Evolutionary conservation across 2,797 vertebrate species (phyloP), one percentile per base, ranked within the genome.

Genomic region (Tiaroga cobitis): DNA sequence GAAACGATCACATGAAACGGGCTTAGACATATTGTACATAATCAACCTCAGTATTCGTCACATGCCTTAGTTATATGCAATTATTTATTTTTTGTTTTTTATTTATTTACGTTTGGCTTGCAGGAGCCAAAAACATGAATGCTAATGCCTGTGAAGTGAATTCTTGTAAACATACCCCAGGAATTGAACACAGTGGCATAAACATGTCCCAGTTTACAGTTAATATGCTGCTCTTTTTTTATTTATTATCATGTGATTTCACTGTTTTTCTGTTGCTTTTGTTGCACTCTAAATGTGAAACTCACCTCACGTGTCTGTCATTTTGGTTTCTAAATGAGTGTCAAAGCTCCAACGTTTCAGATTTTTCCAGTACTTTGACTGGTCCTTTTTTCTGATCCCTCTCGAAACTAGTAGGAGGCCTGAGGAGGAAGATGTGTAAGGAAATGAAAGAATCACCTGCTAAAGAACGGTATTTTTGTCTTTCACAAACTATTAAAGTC

Each of bases 1-100:
- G 88, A 89, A 88, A 84, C 78, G 77, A 85, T 87, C 83, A 83
- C 81, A 86, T 67, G 73, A 86, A 85, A 82, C 83, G 67, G 84
- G 87, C 74, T 82, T 89, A 84, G 84, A 83, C 67, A 87, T 80
- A 89, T 82, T 73, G 19, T 79, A 51, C 81, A 83, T 79, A 51
- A 76, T 68, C 69, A 74, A 43, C 75, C 68, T 81, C 77, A 76
- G 82, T 87, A 63, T 61, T 87, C 26, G n/a, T 80, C 68, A 76
- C 80, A 82, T 81, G 86, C 83, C 68, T 85, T 85, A 51, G 65
- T 80, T 85, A 26, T 24, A 56, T 49, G 39, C 59, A 79, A 37
- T 8, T 39, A 43, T 68, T 65, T 82, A 51, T 74, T 49, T 54
- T 46, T 46, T 5, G 1, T 16, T 2, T 49, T 79, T 79, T 65